Conservation (phyloP, 2,113 vertebrate genomes). For the Petrocephalus zakoni region DNA sequence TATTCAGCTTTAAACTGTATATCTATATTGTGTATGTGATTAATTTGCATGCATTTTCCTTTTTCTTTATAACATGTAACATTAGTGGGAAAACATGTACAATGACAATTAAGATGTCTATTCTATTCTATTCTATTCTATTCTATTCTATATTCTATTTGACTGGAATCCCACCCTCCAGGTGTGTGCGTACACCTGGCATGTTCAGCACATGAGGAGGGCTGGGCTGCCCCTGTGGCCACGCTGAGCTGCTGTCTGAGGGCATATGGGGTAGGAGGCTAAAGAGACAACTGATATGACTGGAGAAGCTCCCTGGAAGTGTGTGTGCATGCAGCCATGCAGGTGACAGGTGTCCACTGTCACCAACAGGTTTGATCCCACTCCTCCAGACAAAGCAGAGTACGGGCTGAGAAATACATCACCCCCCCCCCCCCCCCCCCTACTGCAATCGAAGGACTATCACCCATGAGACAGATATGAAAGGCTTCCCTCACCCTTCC, state of each 20-base stretch:
- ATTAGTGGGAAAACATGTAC: neutral
- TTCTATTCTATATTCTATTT: neutral
- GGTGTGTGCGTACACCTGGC: neutral
- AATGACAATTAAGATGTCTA: neutral
- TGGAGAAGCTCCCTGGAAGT: neutral
- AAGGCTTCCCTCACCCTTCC: neutral
- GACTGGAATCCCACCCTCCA: neutral
- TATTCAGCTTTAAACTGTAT: neutral
- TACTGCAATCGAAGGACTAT: neutral
- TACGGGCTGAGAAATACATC: neutral
- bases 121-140: neutral
- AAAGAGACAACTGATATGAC: neutral
- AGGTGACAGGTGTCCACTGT: neutral
- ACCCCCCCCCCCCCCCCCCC: neutral
- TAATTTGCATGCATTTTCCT: neutral
- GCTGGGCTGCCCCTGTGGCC: neutral
- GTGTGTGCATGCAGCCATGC: neutral
- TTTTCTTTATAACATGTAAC: neutral
- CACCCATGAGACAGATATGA: neutral
- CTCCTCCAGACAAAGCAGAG: neutral
- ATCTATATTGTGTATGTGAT: neutral
- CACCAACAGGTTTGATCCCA: neutral
- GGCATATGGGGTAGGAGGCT: neutral
- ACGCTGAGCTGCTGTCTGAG: neutral
- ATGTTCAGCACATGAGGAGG: neutral